Percentiles rank a stretch among this genome's conserved stretches.
phyloP scores from a whole-genome alignment of 2,113 vertebrate genomes.

The Rhodinocichla rosea region DNA sequence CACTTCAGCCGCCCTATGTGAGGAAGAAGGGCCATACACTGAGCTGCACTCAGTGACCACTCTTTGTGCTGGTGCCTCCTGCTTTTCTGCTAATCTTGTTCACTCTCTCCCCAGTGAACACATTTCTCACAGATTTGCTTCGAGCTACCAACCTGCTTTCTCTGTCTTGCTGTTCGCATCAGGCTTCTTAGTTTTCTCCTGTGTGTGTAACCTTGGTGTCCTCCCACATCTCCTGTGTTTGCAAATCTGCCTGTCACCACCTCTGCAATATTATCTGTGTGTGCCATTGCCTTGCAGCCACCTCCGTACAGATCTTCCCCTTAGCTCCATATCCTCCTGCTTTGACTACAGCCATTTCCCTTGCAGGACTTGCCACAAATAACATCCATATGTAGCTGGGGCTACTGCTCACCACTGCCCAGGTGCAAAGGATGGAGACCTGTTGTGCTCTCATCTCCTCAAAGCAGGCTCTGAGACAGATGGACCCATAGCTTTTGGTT shows the following conservation, averaged over 20 bases:
- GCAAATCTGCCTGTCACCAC: constrained; percentile 63
- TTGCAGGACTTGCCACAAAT: neutral
- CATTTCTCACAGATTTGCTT: neutral
- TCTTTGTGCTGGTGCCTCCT: neutral
- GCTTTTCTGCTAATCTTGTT: neutral
- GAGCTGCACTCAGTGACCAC: neutral
- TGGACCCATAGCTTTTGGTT: neutral
- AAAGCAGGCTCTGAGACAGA: neutral
- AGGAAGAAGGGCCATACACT: neutral
- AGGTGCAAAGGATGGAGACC: neutral
- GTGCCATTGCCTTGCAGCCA: constrained; percentile 19
- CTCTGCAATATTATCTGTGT: constrained; percentile 37
- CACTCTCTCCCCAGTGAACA: neutral
- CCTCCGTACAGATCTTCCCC: neutral
- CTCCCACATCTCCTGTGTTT: constrained; percentile 56
- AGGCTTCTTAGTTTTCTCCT: constrained; percentile 20
- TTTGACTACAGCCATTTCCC: neutral
- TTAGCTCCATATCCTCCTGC: neutral
- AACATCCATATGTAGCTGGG: neutral
- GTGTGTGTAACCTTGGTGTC: constrained; percentile 38
- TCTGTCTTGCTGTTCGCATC: neutral
- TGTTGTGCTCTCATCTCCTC: neutral
- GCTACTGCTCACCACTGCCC: neutral
- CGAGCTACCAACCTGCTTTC: neutral
- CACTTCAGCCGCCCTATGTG: neutral